These are phyloP conservation scores for Thryonomys swinderianus DNA, from an alignment of 2,113 vertebrate species.

Conservation along the genomic window DNA sequence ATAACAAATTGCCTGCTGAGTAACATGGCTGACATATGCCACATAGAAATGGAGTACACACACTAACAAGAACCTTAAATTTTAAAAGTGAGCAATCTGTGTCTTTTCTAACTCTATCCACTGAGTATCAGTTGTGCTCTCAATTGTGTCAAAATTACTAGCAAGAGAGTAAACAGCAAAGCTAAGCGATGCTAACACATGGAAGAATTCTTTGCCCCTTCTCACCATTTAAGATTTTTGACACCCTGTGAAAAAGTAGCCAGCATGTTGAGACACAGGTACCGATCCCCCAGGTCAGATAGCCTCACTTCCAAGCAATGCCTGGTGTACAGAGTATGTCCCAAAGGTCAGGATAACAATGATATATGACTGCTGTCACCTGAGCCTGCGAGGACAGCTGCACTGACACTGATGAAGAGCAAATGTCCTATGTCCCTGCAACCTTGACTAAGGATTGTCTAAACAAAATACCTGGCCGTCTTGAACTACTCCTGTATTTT, in stretches of 20 bases:
- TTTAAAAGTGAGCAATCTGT: not conserved
- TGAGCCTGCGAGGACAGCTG: slow-evolving; percentile 30
- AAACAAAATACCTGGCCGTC: slow-evolving; percentile 51
- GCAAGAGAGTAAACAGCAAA: not conserved
- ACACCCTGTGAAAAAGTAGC: not conserved
- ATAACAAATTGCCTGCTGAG: not conserved
- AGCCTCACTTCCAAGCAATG: not conserved
- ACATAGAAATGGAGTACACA: not conserved
- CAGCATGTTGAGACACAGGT: slow-evolving; percentile 9
- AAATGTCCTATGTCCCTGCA: slow-evolving; percentile 19
- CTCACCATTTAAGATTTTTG: not conserved
- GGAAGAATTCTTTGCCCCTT: not conserved
- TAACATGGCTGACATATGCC: not conserved
- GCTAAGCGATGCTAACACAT: not conserved
- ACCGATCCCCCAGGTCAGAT: not conserved
- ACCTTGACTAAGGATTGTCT: slow-evolving; percentile 42
- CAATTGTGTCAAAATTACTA: not conserved
- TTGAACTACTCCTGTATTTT: not conserved
- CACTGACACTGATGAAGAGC: slow-evolving; percentile 64
- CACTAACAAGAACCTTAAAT: not conserved
- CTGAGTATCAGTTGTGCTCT: not conserved
- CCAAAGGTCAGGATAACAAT: slow-evolving; percentile 53
- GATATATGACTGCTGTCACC: slow-evolving; percentile 70
- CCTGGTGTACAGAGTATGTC: not conserved
- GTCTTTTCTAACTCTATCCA: not conserved